Evolutionary conservation across 1,140 invertebrate species (phyloP).

Genomic region (Lepidostoma basale): DNA sequence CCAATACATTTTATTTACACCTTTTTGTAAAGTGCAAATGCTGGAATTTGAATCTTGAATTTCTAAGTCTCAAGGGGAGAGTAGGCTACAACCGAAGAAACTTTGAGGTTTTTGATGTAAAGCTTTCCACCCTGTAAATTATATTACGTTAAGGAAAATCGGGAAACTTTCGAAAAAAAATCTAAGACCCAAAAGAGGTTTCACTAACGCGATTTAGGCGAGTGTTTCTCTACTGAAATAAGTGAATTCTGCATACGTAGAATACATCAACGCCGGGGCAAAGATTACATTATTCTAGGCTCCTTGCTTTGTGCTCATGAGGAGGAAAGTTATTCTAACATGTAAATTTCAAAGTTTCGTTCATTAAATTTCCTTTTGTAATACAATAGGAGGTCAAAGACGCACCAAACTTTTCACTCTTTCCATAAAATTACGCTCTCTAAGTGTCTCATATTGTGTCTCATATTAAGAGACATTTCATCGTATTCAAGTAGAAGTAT

Average conservation of each 20-base stretch:
- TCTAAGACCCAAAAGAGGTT: not conserved
- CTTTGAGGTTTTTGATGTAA: not conserved
- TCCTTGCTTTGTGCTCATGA: not conserved
- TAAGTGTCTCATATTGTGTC: not conserved
- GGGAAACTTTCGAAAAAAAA: not conserved
- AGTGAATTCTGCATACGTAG: not conserved
- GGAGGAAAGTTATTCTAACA: not conserved
- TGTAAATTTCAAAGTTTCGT: constrained; percentile 2
- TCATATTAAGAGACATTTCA: not conserved
- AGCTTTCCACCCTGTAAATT: not conserved
- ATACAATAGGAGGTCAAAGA: not conserved
- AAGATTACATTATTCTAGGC: not conserved
- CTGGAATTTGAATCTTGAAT: not conserved
- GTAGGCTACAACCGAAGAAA: not conserved
- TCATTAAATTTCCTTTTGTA: not conserved
- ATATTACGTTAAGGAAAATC: not conserved
- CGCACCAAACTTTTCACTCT: not conserved
- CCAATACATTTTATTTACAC: not conserved
- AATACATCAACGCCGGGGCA: not conserved
- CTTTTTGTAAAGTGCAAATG: not conserved
- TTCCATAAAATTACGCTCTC: not conserved
- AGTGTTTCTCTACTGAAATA: not conserved
- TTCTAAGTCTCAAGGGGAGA: not conserved
- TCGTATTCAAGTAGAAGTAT: not conserved
- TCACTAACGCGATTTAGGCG: not conserved